Percentiles rank a stretch among this genome's conserved stretches.
phyloP scores from a whole-genome alignment of 2,797 vertebrate species.

The Macrochelys suwanniensis region DNA sequence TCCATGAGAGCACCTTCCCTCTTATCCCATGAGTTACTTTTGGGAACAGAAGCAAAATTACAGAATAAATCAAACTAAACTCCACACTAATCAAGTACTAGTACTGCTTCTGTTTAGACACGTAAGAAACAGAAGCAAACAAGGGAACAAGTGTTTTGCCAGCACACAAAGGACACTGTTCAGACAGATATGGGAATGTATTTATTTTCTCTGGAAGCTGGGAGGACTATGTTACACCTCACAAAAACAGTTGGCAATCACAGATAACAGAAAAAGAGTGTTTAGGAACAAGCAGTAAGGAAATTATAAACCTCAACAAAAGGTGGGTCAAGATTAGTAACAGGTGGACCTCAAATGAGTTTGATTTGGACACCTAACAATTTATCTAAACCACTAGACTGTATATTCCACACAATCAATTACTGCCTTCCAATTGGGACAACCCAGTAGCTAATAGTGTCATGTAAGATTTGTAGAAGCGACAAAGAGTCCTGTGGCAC shows the following conservation, averaged over 20 bases:
- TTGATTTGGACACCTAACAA: not conserved
- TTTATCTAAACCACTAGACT: not conserved
- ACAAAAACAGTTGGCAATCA: not conserved
- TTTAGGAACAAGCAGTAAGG: not conserved
- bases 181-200: not conserved
- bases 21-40: not conserved
- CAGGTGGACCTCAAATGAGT: not conserved
- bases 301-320: not conserved
- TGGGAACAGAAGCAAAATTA: not conserved
- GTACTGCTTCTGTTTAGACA: not conserved
- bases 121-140: not conserved
- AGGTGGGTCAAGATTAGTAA: not conserved
- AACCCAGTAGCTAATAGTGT: not conserved
- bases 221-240: not conserved
- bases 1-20: no score
- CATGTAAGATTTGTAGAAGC: not conserved
- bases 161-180: not conserved
- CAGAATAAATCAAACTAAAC: not conserved
- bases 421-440: not conserved
- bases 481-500: no score
- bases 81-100: not conserved
- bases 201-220: not conserved
- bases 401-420: accelerated
- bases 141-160: not conserved
- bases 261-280: not conserved